A percentile compares a stretch with the other conserved stretches of the same genome.
Conservation (phyloP, 2,113 vertebrate species). For the Butastur rufipennis region DNA sequence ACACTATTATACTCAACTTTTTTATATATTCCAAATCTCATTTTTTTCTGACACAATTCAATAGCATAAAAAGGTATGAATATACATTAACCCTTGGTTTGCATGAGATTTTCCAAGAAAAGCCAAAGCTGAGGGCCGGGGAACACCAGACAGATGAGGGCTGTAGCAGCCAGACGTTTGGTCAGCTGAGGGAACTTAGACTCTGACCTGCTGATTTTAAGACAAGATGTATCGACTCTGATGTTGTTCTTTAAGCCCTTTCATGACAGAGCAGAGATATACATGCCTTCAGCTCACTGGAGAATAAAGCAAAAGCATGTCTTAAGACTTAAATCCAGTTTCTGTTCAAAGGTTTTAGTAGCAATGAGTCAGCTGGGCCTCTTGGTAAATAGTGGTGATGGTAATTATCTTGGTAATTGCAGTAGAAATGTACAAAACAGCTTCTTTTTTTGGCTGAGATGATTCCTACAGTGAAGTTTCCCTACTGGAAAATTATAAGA, state of each 20-base stretch:
- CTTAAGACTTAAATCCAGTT: not conserved
- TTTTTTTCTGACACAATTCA: not conserved
- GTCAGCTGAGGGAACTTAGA: not conserved
- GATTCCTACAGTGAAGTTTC: not conserved
- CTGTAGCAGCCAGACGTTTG: not conserved
- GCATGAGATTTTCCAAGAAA: not conserved
- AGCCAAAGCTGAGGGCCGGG: not conserved
- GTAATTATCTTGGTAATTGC: not conserved
- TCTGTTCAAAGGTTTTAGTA: not conserved
- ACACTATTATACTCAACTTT: not conserved
- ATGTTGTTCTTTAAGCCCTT: not conserved
- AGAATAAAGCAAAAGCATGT: not conserved
- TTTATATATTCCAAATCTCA: not conserved
- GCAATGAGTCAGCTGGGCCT: not conserved
- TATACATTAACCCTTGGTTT: not conserved
- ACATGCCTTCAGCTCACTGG: not conserved
- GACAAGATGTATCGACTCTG: not conserved
- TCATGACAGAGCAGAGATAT: not conserved
- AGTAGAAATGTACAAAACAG: not conserved
- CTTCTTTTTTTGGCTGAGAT: not conserved
- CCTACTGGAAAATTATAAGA: not conserved
- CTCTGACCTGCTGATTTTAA: not conserved
- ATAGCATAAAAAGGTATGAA: not conserved
- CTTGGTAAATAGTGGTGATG: not conserved
- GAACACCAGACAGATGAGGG: accelerated